These are phyloP conservation scores for Choloepus didactylus DNA, from an alignment of 2,797 vertebrate genomes.

Conservation along the genomic window DNA sequence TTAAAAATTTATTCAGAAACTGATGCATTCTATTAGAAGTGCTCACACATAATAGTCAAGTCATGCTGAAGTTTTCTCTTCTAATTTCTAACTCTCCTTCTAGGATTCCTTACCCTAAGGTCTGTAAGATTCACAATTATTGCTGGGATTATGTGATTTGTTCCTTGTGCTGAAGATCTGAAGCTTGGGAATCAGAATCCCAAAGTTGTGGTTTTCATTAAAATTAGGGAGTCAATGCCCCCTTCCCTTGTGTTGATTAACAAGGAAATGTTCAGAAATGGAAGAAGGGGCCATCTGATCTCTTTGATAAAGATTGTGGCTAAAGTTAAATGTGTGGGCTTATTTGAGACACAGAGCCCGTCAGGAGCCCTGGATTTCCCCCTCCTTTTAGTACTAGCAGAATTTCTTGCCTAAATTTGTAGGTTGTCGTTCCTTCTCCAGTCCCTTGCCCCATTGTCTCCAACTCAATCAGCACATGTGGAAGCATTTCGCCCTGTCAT, in stretches of 20 bases:
- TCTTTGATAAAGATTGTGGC: neutral
- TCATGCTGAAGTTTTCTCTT: neutral
- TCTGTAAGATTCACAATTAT: neutral
- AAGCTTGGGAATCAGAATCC: neutral
- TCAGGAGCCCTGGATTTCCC: neutral
- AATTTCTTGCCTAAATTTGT: conserved; percentile 16
- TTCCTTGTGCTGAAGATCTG: neutral
- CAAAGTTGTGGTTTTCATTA: neutral
- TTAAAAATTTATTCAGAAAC: conserved; percentile 20
- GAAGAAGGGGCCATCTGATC: neutral
- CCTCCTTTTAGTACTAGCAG: neutral
- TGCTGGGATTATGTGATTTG: neutral
- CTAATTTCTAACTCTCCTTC: neutral
- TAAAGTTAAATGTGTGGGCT: neutral
- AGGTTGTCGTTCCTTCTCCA: neutral
- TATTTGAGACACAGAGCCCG: neutral
- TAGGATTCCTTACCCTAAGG: neutral
- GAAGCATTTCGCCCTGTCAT: neutral
- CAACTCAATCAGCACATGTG: neutral
- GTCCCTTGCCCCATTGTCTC: neutral
- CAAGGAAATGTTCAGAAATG: neutral
- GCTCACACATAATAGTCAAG: neutral
- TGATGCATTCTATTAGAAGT: neutral
- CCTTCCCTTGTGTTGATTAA: neutral
- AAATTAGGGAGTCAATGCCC: neutral